Base-by-base conservation (phyloP, 2,888 invertebrate genomes). In the Rhagophthalmus giganteus region DNA sequence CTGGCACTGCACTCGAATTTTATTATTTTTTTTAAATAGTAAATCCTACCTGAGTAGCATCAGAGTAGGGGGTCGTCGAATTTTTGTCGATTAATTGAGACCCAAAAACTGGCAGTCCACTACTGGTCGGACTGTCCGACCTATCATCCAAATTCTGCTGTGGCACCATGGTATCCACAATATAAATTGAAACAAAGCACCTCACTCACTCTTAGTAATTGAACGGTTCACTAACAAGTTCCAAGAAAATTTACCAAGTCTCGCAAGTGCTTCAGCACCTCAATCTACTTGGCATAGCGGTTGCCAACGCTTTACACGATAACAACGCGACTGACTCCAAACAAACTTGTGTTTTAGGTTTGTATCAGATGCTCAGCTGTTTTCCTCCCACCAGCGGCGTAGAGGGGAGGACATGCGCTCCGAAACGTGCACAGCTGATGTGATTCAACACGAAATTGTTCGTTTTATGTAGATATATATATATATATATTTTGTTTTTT, bases 31-130 rank as follows among this genome's bases (percentile, higher is more conserved):
- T n/a, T n/a, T n/a, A n/a, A n/a, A n/a, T 12, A 30, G 25, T 7
- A 25, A 20, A 5, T 47, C 84, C 86, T 81, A 93, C 93, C 90
- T 92, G 90, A 67, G 97, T 98, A 57, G 97, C 97, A 82, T 98
- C 97, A 71, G 95, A 92, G 80, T 98, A 98, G 53, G 97, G 97
- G 53, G 96, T 97, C 42, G 86, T 81, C 20, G 95, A 94, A 75
- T 90, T 88, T 77, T 90, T 87, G 79, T 90, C 88, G 76, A 96
- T 88, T 68, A 88, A 82, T 75, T 91, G 88, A 48, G 94, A 95
- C 65, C 95, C 94, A 78, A 95, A 95, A 71, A 89, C 81, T 61
- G 86, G 84, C 63, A 80, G 78, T 66, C 82, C 82, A 74, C 81
- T 82, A 70, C 81, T 79, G 44, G 83, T 67, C n/a, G 71, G 71